Conservation (phyloP, 2,888 invertebrate genomes). For the Ormyrus labotus region DNA sequence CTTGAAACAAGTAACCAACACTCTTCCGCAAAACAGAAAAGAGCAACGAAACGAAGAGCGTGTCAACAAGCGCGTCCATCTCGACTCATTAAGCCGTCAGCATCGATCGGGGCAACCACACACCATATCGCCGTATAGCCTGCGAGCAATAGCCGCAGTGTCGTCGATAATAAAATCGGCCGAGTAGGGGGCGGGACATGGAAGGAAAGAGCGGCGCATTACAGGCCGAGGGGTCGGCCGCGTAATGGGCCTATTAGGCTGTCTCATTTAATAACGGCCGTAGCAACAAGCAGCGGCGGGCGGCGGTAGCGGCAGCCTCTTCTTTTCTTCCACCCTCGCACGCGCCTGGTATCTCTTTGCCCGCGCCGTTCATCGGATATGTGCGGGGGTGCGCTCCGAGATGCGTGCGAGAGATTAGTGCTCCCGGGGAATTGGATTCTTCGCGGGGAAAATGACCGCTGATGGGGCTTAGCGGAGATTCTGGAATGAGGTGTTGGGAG, state of each 20-base stretch:
- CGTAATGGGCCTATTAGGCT: constrained; percentile 74
- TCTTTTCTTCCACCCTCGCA: constrained; percentile 22
- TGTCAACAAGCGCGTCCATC: neutral
- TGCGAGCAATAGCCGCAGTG: neutral
- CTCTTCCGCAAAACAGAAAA: too few species aligned
- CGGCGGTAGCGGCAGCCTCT: neutral
- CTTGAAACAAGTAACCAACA: too few species aligned
- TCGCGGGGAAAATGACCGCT: neutral
- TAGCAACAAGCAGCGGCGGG: neutral
- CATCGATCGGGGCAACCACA: neutral
- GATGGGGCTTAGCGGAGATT: neutral
- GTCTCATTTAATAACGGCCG: neutral
- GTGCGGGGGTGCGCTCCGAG: neutral
- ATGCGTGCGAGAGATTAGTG: constrained; percentile 37
- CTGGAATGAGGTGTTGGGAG: neutral
- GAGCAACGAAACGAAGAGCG: too few species aligned
- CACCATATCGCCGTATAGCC: neutral
- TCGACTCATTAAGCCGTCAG: constrained; percentile 24
- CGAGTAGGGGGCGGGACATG: neutral
- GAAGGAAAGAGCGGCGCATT: constrained; percentile 1
- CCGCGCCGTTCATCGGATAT: neutral
- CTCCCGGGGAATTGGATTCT: neutral
- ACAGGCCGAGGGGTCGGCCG: constrained; percentile 45
- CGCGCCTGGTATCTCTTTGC: neutral
- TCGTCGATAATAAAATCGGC: constrained; percentile 26